Evolutionary conservation across 2,113 vertebrate species (phyloP).

Genomic region (Ariopsis seemanni): DNA sequence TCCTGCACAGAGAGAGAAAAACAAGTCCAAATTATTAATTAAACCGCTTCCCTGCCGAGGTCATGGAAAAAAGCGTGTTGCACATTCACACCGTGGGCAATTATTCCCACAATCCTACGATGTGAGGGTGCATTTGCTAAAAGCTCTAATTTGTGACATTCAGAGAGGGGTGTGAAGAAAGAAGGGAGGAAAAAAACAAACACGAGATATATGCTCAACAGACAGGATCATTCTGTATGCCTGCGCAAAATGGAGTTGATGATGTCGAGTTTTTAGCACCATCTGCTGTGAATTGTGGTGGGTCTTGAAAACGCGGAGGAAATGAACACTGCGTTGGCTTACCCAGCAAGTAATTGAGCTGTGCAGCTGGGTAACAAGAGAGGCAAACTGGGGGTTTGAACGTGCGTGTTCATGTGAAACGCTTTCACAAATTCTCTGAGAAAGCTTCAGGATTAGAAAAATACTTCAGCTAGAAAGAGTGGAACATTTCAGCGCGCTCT

Average conservation of each 20-base stretch:
- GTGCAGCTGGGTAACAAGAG: constrained; percentile 52
- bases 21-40: constrained; percentile 75
- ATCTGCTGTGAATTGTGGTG: constrained; percentile 69
- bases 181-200: constrained; percentile 50
- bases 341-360: constrained; percentile 51
- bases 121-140: constrained; percentile 61
- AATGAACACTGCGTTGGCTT: constrained; percentile 59
- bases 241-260: constrained; percentile 65
- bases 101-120: constrained; percentile 67
- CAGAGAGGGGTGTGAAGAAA: constrained; percentile 61
- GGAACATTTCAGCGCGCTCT: neutral
- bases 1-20: constrained; percentile 68
- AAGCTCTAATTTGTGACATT: constrained; percentile 72
- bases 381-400: constrained; percentile 37
- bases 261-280: constrained; percentile 68
- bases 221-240: constrained; percentile 63
- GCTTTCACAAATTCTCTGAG: constrained; percentile 42
- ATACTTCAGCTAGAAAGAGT: neutral
- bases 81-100: constrained; percentile 57
- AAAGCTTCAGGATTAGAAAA: neutral
- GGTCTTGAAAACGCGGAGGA: constrained; percentile 61
- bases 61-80: constrained; percentile 53
- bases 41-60: constrained; percentile 68
- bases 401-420: constrained; percentile 11
- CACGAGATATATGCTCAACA: constrained; percentile 65